Conservation (phyloP, 2,888 invertebrate genomes). For the Sphecodes monilicornis region DNA sequence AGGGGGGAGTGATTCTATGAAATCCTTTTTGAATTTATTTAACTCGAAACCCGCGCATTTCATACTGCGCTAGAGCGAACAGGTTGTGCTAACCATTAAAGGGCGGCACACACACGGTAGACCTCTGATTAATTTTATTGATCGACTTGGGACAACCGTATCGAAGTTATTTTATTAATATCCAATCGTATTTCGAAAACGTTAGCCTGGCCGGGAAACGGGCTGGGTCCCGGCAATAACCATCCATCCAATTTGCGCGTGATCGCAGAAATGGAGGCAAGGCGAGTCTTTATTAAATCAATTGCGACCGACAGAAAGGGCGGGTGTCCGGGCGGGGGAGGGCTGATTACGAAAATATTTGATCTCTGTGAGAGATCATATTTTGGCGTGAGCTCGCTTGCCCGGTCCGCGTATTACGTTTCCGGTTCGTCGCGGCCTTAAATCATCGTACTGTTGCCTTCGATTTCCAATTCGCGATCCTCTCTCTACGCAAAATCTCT, state of each 20-base stretch:
- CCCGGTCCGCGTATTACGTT: neutral
- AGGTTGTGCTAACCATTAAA: conserved; percentile 3
- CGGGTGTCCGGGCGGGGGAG: neutral
- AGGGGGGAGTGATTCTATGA: neutral
- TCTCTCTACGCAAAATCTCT: too few species aligned
- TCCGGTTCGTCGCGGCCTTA: neutral
- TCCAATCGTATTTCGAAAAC: conserved; percentile 56
- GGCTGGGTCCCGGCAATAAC: conserved; percentile 38
- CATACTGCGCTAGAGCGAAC: neutral
- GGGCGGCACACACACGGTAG: neutral
- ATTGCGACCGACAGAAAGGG: conserved; percentile 24
- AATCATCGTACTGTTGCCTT: neutral
- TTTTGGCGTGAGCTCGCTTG: neutral
- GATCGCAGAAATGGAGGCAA: conserved; percentile 55
- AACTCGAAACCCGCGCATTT: neutral
- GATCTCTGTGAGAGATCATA: conserved; percentile 25
- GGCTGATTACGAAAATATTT: conserved; percentile 62
- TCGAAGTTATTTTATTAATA: conserved; percentile 57
- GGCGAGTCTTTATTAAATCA: conserved; percentile 61
- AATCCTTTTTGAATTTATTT: neutral
- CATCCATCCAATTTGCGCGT: conserved; percentile 60
- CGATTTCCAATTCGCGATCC: neutral
- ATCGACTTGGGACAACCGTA: conserved; percentile 22
- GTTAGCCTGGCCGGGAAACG: conserved; percentile 1
- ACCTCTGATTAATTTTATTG: conserved; percentile 48